Conservation (phyloP, 2,888 invertebrate species). For the Drosophila differens region DNA sequence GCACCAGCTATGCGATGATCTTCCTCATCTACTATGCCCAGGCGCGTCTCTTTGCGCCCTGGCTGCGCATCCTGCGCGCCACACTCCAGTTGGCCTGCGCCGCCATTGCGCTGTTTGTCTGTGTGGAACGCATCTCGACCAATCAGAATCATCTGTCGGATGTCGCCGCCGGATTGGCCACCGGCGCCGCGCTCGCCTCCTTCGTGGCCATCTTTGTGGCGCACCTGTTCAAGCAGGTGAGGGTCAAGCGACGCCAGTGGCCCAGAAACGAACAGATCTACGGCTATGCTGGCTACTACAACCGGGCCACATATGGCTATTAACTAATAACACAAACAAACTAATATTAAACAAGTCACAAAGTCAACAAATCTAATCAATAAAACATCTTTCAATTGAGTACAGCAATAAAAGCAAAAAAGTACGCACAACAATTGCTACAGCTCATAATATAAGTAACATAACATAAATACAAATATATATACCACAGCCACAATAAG, state of each 20-base stretch:
- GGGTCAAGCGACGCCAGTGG: constrained; percentile 72
- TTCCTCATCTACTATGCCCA: constrained; percentile 75
- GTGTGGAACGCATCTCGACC: constrained; percentile 68
- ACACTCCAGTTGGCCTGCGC: constrained; percentile 63
- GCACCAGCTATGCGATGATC: constrained; percentile 74
- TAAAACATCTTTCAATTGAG: constrained; percentile 1
- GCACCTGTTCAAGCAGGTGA: constrained; percentile 63
- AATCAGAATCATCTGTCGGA: constrained; percentile 75
- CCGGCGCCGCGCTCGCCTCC: constrained; percentile 63
- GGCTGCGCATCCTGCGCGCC: constrained; percentile 65
- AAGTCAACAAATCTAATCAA: neutral
- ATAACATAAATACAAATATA: neutral
- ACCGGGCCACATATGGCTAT: constrained; percentile 67
- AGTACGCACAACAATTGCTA: neutral
- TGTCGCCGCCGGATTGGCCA: constrained; percentile 58
- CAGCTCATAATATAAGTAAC: neutral
- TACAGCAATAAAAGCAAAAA: neutral
- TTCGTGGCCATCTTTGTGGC: constrained; percentile 65
- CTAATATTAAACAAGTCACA: neutral
- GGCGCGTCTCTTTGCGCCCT: constrained; percentile 67
- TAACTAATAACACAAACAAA: constrained; percentile 9
- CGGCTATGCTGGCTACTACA: constrained; percentile 73
- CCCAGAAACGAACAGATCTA: constrained; percentile 72
- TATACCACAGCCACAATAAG: neutral
- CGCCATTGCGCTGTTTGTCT: constrained; percentile 57